Evolutionary conservation across 2,797 vertebrate species (phyloP).

Genomic region (Acestrorhynchus altus): DNA sequence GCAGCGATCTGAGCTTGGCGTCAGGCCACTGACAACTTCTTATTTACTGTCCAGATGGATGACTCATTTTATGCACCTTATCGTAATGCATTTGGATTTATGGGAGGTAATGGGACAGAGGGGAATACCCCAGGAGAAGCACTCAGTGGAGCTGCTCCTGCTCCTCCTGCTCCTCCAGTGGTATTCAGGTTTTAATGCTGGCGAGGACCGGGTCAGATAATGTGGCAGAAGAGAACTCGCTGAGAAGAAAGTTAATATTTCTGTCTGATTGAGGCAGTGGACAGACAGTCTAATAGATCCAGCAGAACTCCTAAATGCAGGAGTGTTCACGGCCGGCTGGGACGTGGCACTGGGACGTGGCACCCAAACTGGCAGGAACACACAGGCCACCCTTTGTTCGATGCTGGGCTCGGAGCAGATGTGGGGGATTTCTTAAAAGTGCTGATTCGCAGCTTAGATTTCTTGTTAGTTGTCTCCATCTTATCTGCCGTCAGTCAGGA

Average conservation of each 20-base stretch:
- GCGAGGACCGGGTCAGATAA: slow-evolving; percentile 58
- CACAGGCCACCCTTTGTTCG: slow-evolving; percentile 23
- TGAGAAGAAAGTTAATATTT: slow-evolving; percentile 69
- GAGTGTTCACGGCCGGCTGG: slow-evolving; percentile 72
- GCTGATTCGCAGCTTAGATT: neutral
- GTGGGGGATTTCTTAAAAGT: neutral
- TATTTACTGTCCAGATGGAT: slow-evolving; percentile 85
- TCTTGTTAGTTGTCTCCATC: slow-evolving; percentile 8
- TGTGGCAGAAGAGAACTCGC: slow-evolving; percentile 41
- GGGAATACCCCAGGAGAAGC: slow-evolving; percentile 78
- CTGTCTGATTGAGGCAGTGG: slow-evolving; percentile 71
- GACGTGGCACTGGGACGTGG: slow-evolving; percentile 68
- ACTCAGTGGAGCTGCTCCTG: slow-evolving; percentile 65
- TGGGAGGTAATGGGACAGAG: slow-evolving; percentile 75
- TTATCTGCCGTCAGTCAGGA: slow-evolving; percentile 5
- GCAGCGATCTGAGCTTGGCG: slow-evolving; percentile 69
- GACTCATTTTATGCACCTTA: slow-evolving; percentile 85
- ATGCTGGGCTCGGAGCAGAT: neutral
- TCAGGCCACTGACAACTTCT: slow-evolving; percentile 81
- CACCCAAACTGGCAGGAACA: slow-evolving; percentile 65
- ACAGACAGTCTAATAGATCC: slow-evolving; percentile 73
- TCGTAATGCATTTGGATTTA: slow-evolving; percentile 86
- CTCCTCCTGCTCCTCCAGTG: slow-evolving; percentile 36
- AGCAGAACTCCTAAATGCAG: slow-evolving; percentile 70
- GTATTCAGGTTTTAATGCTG: slow-evolving; percentile 64